Conservation (phyloP, 2,888 invertebrate genomes). For the Ptilodon capucinus region DNA sequence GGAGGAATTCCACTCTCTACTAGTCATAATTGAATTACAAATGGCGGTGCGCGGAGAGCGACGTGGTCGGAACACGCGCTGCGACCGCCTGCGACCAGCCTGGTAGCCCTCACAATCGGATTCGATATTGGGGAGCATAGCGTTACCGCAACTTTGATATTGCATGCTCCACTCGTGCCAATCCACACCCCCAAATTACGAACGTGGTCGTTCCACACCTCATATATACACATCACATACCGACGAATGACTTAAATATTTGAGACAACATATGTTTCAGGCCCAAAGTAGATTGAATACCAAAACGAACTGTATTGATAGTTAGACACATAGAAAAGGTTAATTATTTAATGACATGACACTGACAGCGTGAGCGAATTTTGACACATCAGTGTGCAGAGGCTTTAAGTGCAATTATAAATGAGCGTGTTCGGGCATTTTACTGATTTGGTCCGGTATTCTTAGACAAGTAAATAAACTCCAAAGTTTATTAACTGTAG, state of each 20-base stretch:
- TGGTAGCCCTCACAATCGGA: neutral
- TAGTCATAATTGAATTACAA: conserved; percentile 57
- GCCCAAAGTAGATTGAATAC: too few relatives aligned
- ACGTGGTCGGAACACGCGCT: neutral
- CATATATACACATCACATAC: neutral
- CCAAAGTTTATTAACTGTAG: too few relatives aligned
- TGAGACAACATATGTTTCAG: too few relatives aligned
- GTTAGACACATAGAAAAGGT: too few relatives aligned
- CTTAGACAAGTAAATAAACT: too few relatives aligned
- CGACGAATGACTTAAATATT: neutral
- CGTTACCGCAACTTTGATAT: neutral
- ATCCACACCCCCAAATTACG: neutral
- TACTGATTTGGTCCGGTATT: too few relatives aligned
- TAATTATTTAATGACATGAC: too few relatives aligned
- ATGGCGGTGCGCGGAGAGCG: conserved; percentile 29
- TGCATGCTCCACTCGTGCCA: neutral
- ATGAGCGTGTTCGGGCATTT: too few relatives aligned
- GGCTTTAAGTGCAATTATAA: too few relatives aligned
- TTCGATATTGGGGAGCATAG: neutral
- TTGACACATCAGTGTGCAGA: too few relatives aligned
- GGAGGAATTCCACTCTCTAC: conserved; percentile 37
- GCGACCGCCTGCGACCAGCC: neutral
- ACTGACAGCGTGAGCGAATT: too few relatives aligned
- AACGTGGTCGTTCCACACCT: neutral
- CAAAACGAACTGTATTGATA: too few relatives aligned